These are phyloP conservation scores for Vombatus ursinus DNA, from an alignment of 2,113 vertebrate species.

Conservation along the genomic window DNA sequence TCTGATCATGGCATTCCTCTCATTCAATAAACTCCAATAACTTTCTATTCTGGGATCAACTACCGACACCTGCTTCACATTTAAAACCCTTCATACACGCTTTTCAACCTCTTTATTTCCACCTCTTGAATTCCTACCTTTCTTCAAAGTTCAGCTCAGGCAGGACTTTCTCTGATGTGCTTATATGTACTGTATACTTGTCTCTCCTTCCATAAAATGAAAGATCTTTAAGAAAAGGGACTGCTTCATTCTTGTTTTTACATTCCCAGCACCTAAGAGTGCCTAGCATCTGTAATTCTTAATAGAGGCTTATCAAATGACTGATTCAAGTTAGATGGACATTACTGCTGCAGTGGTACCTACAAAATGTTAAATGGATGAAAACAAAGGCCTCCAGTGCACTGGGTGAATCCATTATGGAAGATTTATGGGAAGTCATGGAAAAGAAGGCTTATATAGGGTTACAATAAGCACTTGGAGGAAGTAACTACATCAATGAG, in stretches of 20 bases:
- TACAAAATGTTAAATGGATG: background rate
- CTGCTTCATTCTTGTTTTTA: background rate
- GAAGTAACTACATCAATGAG: background rate
- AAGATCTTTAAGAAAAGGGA: background rate
- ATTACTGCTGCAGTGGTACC: background rate
- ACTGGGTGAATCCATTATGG: background rate
- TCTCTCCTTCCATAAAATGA: background rate
- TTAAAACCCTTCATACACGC: background rate
- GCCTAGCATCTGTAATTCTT: background rate
- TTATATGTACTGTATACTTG: background rate
- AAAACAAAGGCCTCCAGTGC: background rate
- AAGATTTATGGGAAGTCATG: background rate
- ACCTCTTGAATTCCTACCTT: background rate
- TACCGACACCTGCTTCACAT: background rate
- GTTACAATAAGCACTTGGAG: background rate
- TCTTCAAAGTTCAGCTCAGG: background rate
- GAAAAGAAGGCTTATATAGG: background rate
- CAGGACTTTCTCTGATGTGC: background rate
- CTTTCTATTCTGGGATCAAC: background rate
- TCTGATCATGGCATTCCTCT: background rate
- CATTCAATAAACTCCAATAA: background rate
- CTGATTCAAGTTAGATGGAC: background rate
- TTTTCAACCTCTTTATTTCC: background rate
- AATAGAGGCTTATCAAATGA: background rate
- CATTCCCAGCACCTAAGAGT: background rate